phyloP scores from a whole-genome alignment of 2,888 invertebrate species.

The Thereva unica region DNA sequence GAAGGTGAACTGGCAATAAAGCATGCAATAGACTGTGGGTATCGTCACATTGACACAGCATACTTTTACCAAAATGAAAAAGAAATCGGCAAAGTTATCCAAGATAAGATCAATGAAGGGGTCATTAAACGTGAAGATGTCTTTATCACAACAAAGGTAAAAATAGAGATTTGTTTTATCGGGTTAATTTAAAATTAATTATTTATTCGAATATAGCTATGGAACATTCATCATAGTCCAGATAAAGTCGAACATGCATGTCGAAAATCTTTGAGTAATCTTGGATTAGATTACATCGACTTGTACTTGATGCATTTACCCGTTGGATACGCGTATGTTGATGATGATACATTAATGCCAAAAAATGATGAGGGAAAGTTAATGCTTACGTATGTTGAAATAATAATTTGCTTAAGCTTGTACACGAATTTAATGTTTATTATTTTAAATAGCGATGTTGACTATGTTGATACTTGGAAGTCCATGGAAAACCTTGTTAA shows the following conservation, averaged over 20 bases:
- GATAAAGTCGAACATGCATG: constrained; percentile 68
- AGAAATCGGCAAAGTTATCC: constrained; percentile 69
- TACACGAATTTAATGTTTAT: too few relatives aligned
- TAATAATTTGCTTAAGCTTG: too few relatives aligned
- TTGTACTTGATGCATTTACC: constrained; percentile 84
- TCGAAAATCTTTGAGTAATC: constrained; percentile 64
- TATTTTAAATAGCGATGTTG: constrained; percentile 61
- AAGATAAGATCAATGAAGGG: constrained; percentile 66
- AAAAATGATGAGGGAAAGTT: constrained; percentile 42
- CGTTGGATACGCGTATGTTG: constrained; percentile 64
- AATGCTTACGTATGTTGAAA: constrained; percentile 45
- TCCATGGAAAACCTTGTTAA: constrained; percentile 76
- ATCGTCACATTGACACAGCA: constrained; percentile 71
- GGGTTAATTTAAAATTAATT: not conserved
- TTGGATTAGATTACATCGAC: constrained; percentile 77
- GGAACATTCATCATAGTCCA: constrained; percentile 60
- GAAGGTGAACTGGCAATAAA: constrained; percentile 69
- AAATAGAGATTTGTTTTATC: not conserved
- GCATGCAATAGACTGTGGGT: constrained; percentile 73
- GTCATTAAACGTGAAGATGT: constrained; percentile 69
- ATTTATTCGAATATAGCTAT: constrained; percentile 48
- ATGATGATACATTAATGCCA: constrained; percentile 48
- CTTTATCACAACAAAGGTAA: constrained; percentile 65
- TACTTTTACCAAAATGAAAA: constrained; percentile 70
- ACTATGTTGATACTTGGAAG: constrained; percentile 78